Evolutionary conservation across 1,140 invertebrate genomes (phyloP).

Genomic region (Caenorhabditis inopinata): DNA sequence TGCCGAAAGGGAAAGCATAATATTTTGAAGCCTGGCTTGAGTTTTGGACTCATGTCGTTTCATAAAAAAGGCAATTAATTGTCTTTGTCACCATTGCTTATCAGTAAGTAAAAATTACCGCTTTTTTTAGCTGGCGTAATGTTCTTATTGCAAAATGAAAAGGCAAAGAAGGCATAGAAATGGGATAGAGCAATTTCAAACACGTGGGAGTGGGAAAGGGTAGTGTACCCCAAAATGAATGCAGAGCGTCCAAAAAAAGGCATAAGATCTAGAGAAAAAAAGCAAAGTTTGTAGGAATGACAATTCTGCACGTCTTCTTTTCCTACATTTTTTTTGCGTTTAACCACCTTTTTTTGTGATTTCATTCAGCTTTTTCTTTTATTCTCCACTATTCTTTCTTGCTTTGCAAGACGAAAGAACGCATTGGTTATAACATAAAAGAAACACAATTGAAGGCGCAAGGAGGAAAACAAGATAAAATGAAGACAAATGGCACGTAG

Average conservation of each 20-base stretch:
- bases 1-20: no score
- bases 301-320: conserved; percentile 3
- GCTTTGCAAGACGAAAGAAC: conserved; percentile 4
- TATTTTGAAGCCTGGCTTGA: neutral
- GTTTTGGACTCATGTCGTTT: neutral
- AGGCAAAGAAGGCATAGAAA: no score
- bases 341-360: neutral
- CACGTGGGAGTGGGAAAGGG: neutral
- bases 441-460: neutral
- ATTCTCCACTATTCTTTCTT: neutral
- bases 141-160: neutral
- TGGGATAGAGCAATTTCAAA: neutral
- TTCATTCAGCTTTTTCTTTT: conserved; percentile 1
- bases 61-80: neutral
- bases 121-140: neutral
- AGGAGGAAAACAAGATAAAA: neutral
- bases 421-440: neutral
- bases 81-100: neutral
- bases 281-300: neutral
- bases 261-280: neutral
- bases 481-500: conserved; percentile 10
- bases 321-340: neutral
- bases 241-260: conserved; percentile 17
- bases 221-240: neutral
- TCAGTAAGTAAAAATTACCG: neutral